Evolutionary conservation across 2,113 vertebrate genomes (phyloP), one percentile per base, ranked within the genome.

Genomic region (Kryptolebias marmoratus): DNA sequence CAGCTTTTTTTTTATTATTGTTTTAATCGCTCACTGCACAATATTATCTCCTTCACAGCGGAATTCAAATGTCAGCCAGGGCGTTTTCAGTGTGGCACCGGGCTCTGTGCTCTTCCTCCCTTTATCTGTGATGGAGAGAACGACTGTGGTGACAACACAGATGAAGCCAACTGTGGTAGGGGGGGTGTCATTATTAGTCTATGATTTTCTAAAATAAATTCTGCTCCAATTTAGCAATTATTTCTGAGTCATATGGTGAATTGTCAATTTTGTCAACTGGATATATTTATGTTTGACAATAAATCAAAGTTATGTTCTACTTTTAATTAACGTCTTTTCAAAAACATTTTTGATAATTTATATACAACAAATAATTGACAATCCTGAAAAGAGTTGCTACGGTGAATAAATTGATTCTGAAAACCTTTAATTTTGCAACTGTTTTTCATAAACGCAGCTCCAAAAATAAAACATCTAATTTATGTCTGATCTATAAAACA

Each of bases 121-220:
- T 99, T 99, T 85, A 98, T 99, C 88, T 99, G 98, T 78, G 98
- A 99, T 73, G 98, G 98, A 77, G 97, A 99, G 69, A 99, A 99
- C 4, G 98, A 99, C 59, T 99, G 98, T 79, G 98, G 98, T 11
- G 97, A 99, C 91, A 98, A 98, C 84, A 99, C 98, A 1, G 98
- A 99, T 71, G 98, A 99, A 72, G 93, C 97, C 31, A 98, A 99
- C 90, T 99, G 98, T 64, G 96, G 97, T 99, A 84, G 81, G 95
- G 85, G 68, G 32, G 12, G 22, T 22, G 22, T 58, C 36, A 11
- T 36, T 8, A 42, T 5, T 5, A 1, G n/a, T 27, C 22, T 11
- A 54, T 28, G 14, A n/a, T 48, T 15, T 48, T 48, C 13, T 5
- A 15, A 14, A 13, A 15, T 3, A 15, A 48, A 13, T 45, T 11